Conservation (phyloP, 2,797 vertebrate species). For the Pseudochromis fuscus region DNA sequence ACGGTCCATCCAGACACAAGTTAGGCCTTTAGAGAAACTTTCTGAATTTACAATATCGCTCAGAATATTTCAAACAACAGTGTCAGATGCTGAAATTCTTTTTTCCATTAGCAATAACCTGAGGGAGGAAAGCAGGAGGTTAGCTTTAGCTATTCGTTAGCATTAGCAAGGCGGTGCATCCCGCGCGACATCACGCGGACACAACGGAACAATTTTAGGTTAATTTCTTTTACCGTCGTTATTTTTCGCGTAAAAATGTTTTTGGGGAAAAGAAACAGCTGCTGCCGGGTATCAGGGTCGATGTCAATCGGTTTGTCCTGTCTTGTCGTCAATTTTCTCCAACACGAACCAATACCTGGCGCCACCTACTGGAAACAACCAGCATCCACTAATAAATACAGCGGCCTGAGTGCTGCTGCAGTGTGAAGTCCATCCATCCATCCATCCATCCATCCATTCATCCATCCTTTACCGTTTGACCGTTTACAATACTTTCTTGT, state of each 20-base stretch:
- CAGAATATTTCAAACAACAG: accelerated
- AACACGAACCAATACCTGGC: neutral
- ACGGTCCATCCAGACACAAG: neutral
- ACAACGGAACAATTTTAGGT: accelerated
- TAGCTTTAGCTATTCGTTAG: conserved; percentile 15
- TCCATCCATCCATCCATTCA: too few relatives aligned
- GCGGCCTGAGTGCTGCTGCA: neutral
- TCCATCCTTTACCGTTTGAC: too few relatives aligned
- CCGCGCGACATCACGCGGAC: too few relatives aligned
- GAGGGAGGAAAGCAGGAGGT: too few relatives aligned
- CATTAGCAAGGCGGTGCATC: neutral
- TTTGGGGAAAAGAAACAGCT: neutral
- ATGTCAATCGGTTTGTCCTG: neutral
- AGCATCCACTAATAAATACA: too few relatives aligned
- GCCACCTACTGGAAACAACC: conserved; percentile 32
- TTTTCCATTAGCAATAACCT: too few relatives aligned
- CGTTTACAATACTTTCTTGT: too few relatives aligned
- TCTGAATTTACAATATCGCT: accelerated
- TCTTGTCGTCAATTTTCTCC: neutral
- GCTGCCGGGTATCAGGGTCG: accelerated
- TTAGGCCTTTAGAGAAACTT: neutral
- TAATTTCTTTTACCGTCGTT: neutral
- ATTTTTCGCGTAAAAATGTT: neutral
- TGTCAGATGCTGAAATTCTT: accelerated
- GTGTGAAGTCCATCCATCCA: too few relatives aligned